Conservation (phyloP, 2,113 vertebrate genomes). For the Stictonetta naevosa region DNA sequence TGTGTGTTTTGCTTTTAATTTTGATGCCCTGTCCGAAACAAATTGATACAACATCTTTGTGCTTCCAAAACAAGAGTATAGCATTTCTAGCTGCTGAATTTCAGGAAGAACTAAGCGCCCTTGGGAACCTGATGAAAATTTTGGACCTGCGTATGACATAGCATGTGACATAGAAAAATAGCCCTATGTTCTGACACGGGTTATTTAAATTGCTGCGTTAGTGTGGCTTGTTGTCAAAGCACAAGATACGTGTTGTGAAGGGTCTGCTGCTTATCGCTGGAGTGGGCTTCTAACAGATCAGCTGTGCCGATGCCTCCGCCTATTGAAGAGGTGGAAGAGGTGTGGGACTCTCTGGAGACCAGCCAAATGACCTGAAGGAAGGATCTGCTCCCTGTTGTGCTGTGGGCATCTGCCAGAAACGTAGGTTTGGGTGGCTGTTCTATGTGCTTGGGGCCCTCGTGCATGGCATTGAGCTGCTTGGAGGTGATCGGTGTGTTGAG, state of each 20-base stretch:
- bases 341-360: neutral
- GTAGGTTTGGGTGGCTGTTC: neutral
- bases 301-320: fast-evolving
- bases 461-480: fast-evolving
- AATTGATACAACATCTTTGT: fast-evolving
- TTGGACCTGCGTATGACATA: neutral
- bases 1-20: neutral
- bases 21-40: neutral
- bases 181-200: neutral
- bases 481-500: neutral
- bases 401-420: neutral
- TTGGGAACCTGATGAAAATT: neutral
- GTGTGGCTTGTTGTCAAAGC: neutral
- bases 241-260: neutral
- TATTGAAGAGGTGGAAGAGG: neutral
- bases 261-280: neutral
- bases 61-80: neutral
- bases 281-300: neutral
- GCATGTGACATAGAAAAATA: fast-evolving
- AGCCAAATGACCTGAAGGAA: fast-evolving
- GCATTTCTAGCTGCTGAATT: neutral
- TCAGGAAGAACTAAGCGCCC: neutral
- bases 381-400: neutral
- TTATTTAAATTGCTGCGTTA: neutral
- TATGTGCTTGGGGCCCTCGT: neutral